These are phyloP conservation scores for Caenorhabditis sp. DNA, from an alignment of 2,888 invertebrate species.

Conservation along the genomic window DNA sequence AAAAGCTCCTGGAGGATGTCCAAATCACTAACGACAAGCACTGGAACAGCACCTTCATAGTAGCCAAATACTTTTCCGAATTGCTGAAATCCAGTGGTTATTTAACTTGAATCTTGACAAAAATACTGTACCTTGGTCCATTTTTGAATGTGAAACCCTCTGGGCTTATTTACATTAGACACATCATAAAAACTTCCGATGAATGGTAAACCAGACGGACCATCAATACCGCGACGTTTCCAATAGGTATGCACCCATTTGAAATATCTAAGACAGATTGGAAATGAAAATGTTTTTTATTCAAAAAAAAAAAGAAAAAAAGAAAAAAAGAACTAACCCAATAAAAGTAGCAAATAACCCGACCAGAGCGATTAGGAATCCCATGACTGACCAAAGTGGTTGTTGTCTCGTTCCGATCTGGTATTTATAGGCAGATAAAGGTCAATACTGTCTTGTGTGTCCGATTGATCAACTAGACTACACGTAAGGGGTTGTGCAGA, in stretches of 20 bases:
- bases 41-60: slow-evolving; percentile 70
- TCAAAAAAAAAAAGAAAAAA: background rate
- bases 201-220: slow-evolving; percentile 70
- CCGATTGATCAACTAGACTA: slow-evolving; percentile 6
- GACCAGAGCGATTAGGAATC: background rate
- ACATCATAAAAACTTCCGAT: slow-evolving; percentile 69
- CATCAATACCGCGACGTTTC: slow-evolving; percentile 73
- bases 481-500: background rate
- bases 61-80: slow-evolving; percentile 70
- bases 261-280: too few species aligned
- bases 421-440: background rate
- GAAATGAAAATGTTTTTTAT: background rate
- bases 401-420: too few species aligned
- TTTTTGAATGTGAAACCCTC: slow-evolving; percentile 60
- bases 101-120: too few species aligned
- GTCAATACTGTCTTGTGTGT: slow-evolving; percentile 1
- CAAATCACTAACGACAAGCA: slow-evolving; percentile 84
- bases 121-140: slow-evolving; percentile 78
- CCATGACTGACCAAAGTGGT: too few species aligned
- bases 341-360: slow-evolving; percentile 11
- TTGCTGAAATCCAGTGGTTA: slow-evolving; percentile 53
- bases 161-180: slow-evolving; percentile 54
- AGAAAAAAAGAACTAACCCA: background rate
- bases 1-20: slow-evolving; percentile 84
- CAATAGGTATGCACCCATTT: slow-evolving; percentile 70